Evolutionary conservation across 2,797 vertebrate genomes (phyloP).

Genomic region (Margarornis squamiger): DNA sequence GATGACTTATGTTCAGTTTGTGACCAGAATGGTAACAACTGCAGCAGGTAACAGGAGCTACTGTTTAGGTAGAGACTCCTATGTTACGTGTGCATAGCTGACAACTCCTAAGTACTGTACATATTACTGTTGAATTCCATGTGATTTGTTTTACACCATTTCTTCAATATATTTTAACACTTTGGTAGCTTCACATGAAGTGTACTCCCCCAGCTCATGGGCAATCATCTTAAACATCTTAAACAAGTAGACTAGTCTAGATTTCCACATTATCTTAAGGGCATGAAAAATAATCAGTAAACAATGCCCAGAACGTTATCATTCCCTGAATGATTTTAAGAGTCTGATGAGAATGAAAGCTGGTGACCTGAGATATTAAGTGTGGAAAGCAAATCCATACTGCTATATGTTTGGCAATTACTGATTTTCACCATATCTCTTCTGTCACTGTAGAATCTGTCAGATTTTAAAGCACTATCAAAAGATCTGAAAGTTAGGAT

Average conservation of each 20-base stretch:
- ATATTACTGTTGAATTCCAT: neutral
- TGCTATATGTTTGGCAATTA: neutral
- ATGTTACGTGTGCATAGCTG: neutral
- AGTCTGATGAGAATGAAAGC: neutral
- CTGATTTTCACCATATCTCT: neutral
- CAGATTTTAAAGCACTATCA: neutral
- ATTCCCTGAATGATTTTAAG: neutral
- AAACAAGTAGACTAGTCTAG: neutral
- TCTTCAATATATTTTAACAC: neutral
- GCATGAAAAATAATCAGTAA: neutral
- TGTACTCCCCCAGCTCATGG: neutral
- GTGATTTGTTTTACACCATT: neutral
- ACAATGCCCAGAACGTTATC: neutral
- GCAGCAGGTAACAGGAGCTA: neutral
- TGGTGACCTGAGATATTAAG: neutral
- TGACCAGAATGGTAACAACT: neutral
- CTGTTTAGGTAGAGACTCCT: neutral
- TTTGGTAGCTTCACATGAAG: neutral
- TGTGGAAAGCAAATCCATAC: neutral
- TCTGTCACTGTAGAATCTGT: neutral
- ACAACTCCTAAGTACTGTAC: neutral
- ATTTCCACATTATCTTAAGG: neutral
- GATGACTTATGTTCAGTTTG: neutral
- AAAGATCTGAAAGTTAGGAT: neutral
- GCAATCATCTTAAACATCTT: neutral